Evolutionary conservation across 2,113 vertebrate genomes (phyloP), one percentile per base, ranked within the genome.

Genomic region (Sciurus niger): DNA sequence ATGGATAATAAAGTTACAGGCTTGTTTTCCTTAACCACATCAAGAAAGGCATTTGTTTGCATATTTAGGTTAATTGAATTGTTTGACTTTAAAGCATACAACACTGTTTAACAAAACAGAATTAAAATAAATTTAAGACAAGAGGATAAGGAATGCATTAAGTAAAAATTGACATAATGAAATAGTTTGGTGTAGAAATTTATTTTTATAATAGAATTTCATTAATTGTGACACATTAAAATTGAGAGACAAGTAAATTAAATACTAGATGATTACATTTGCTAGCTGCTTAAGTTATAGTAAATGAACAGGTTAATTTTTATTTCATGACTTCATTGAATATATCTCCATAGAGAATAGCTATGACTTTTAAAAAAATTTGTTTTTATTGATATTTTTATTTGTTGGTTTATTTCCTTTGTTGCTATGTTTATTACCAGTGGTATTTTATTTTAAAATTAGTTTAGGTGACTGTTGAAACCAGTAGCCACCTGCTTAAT

Each of bases 101-200:
- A 58, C 12, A 40, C 40, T 79, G 16, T 55, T 94, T 70, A 86
- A 70, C 78, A 92, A 74, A 93, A 24, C 20, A 43, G 83, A 91
- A 94, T 90, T 89, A 94, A 94, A 97, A 84, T 72, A 85, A 92
- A 55, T 51, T 93, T 46, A 80, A 96, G 55, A 58, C 89, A 84
- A 72, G 83, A 93, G 58, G 43, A 82, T 91, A 95, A 96, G 14
- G 17, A 84, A 84, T 58, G 90, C 34, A 70, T 91, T 68, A 82
- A 73, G 92, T 84, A 92, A 63, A 51, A 65, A 96, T 96, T 94
- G 94, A 76, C 83, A 68, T 94, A 93, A 93, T 63, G 13, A 91
- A 95, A 37, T 74, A 14, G 14, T 55, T 96, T 91, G 74, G 24
- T 86, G 87, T 86, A 77, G 63, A 82, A 92, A 58, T 48, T 96